Evolutionary conservation across 2,113 vertebrate species (phyloP).

Genomic region (Seriola aureovittata): DNA sequence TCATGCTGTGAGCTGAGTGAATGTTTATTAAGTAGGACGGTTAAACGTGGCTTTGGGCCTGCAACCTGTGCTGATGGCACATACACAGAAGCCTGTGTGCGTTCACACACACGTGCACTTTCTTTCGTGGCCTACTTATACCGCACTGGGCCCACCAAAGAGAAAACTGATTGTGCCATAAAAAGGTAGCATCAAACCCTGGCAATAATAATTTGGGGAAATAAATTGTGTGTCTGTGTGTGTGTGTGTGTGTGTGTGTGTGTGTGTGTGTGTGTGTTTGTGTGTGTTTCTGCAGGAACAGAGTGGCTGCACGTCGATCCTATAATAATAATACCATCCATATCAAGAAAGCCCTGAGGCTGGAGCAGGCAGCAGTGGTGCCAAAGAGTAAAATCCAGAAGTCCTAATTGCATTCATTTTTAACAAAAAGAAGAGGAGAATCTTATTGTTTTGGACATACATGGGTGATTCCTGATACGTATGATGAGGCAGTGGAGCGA

Average conservation of each 20-base stretch:
- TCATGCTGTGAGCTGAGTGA: slow-evolving; percentile 47
- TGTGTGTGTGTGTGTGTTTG: slow-evolving; percentile 1
- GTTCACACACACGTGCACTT: slow-evolving; percentile 10
- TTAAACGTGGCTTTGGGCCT: slow-evolving; percentile 63
- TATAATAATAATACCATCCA: slow-evolving; percentile 66
- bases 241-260: slow-evolving; percentile 22
- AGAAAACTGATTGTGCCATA: slow-evolving; percentile 63
- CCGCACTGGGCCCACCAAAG: slow-evolving; percentile 46
- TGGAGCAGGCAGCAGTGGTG: slow-evolving; percentile 37
- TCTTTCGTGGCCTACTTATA: slow-evolving; percentile 66
- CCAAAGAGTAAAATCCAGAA: slow-evolving; percentile 56
- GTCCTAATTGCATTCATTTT: slow-evolving; percentile 62
- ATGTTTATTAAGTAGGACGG: slow-evolving; percentile 64
- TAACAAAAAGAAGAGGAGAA: slow-evolving; percentile 32
- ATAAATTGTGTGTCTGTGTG: neutral
- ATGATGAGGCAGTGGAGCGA: slow-evolving; percentile 49
- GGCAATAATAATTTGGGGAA: slow-evolving; percentile 28
- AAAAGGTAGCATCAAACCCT: slow-evolving; percentile 40
- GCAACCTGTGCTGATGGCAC: slow-evolving; percentile 64
- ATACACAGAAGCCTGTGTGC: neutral
- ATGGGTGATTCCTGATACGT: slow-evolving; percentile 42
- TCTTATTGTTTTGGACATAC: slow-evolving; percentile 61
- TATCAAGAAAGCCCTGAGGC: slow-evolving; percentile 59
- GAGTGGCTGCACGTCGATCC: slow-evolving; percentile 41
- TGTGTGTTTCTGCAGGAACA: slow-evolving; percentile 12